Base-by-base conservation (phyloP, 1,140 invertebrate genomes). In the Caenorhabditis briggsae region DNA sequence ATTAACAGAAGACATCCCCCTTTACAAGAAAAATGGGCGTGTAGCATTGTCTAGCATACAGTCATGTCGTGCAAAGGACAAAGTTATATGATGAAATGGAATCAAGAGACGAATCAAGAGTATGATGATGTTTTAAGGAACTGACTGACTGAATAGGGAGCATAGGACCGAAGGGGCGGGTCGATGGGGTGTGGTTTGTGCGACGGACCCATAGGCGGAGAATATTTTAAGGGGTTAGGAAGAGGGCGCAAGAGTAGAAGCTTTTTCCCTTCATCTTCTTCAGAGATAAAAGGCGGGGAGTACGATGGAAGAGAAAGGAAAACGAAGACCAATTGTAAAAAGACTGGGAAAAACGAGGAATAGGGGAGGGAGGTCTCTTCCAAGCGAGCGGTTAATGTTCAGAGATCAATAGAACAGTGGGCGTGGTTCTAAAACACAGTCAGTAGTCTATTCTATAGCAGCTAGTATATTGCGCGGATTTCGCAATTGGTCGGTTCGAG, bases 351-450 rank as follows among this genome's bases (percentile, higher is more conserved):
- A 78, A 78, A 14, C 46, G 46, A 78, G 70, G 70, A 50, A 78
- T 33, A 33, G 33, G 46, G 43, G 64, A 78, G 70, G 70, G 70
- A 78, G 70, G 70, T 78, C 70, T 78, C 70, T 78, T 78, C 70
- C 70, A 78, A 78, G 70, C 70, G 70, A 78, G 70, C 70, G 70
- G 70, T 78, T 78, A 78, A 78, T 78, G 70, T 78, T 78, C 70
- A 78, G 70, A 78, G 70, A 78, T 78, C 70, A 78, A 78, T 78
- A 78, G 70, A 78, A 78, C 46, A 78, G 70, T 78, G 70, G 70
- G 70, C 70, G 70, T 46, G 20, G 50, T n/a, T 50, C 70, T 50
- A 46, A 78, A 23, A 78, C n/a, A 78, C 70, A 78, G 70, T 78
- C 70, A 78, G 70, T 78, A 53, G 70, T 78, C 70, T 78, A 78